Evolutionary conservation across 2,113 vertebrate species (phyloP).

Genomic region (Shinisaurus crocodilurus): DNA sequence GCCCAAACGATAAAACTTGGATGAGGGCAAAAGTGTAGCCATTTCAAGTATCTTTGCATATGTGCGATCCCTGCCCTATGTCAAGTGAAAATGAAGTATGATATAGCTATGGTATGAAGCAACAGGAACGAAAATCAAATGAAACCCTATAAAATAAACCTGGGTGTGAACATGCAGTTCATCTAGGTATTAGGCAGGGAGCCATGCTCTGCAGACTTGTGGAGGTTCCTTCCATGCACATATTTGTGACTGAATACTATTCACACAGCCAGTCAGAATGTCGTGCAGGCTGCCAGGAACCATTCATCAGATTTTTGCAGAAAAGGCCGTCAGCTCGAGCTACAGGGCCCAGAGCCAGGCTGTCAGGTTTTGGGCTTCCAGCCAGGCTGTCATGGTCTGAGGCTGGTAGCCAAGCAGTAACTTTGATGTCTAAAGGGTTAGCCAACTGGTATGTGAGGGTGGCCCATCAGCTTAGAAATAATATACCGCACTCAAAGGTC

Average conservation of each 20-base stretch:
- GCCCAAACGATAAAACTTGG: background rate
- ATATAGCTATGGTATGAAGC: background rate
- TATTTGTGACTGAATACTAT: slow-evolving; percentile 61
- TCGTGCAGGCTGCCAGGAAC: slow-evolving; percentile 82
- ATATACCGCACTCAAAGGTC: slow-evolving; percentile 82
- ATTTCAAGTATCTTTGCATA: background rate
- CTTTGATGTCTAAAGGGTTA: slow-evolving; percentile 92
- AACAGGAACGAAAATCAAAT: background rate
- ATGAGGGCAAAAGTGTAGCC: background rate
- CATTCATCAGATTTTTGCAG: slow-evolving; percentile 88
- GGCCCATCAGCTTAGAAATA: slow-evolving; percentile 87
- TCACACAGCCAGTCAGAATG: slow-evolving; percentile 69
- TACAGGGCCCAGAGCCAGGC: slow-evolving; percentile 86
- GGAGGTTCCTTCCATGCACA: slow-evolving; percentile 48
- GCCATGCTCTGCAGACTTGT: slow-evolving; percentile 19
- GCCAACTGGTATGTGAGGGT: slow-evolving; percentile 90
- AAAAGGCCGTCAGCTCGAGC: slow-evolving; percentile 86
- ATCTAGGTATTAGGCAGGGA: slow-evolving; percentile 4
- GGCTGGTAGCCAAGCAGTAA: slow-evolving; percentile 91
- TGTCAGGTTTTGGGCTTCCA: slow-evolving; percentile 86
- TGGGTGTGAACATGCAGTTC: slow-evolving; percentile 36
- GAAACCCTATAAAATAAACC: slow-evolving; percentile 10
- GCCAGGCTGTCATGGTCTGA: slow-evolving; percentile 93
- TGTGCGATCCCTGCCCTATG: background rate
- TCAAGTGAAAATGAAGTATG: background rate